Conservation (phyloP, 2,113 vertebrate genomes). For the Glaucidium brasilianum region DNA sequence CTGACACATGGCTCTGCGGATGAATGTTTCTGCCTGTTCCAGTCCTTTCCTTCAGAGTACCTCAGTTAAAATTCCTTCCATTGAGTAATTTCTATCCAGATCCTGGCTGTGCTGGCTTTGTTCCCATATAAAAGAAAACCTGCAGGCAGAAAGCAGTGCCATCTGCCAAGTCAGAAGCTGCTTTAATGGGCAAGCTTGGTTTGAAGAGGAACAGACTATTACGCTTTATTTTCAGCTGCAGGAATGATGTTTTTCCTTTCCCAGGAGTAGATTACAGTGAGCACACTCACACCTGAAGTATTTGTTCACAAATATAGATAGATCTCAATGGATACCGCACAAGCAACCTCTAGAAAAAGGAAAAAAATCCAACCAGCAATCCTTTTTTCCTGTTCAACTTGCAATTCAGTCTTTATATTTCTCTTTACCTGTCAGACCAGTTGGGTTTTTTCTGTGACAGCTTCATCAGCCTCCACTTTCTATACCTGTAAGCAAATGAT, state of each 20-base stretch:
- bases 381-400: neutral
- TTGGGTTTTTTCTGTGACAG: neutral
- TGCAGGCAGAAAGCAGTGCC: slow-evolving; percentile 34
- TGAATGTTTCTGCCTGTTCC: slow-evolving; percentile 5
- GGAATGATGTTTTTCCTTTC: neutral
- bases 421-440: neutral
- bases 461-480: slow-evolving; percentile 19
- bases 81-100: slow-evolving; percentile 39
- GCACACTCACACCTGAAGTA: neutral
- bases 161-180: slow-evolving; percentile 51
- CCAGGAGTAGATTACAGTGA: neutral
- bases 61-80: slow-evolving; percentile 46
- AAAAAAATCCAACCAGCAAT: neutral
- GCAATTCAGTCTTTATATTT: neutral
- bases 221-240: neutral
- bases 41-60: slow-evolving; percentile 31
- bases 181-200: slow-evolving; percentile 19
- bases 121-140: slow-evolving; percentile 35
- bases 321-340: neutral
- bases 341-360: neutral
- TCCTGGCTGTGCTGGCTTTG: slow-evolving; percentile 32
- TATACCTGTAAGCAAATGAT: neutral
- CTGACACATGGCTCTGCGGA: neutral
- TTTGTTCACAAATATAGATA: neutral
- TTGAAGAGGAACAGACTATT: neutral